Evolutionary conservation across 2,888 invertebrate genomes (phyloP).

Genomic region (Chymomyza caudatula): DNA sequence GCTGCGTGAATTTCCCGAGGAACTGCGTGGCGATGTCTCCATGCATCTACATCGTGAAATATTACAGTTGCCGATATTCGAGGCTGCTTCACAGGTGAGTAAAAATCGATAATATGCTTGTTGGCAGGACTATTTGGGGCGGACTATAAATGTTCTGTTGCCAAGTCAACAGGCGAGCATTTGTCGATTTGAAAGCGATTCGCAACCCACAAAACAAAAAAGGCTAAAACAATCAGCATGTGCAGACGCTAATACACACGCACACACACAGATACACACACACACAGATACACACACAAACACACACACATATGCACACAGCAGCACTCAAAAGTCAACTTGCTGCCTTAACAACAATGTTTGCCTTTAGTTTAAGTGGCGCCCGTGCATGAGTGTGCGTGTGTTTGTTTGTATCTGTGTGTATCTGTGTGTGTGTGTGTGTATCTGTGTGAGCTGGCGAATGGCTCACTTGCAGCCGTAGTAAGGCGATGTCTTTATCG

Average conservation of each 20-base stretch:
- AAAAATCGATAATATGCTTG: constrained; percentile 6
- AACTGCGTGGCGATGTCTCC: constrained; percentile 95
- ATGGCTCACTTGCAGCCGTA: background rate
- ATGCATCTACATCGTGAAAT: constrained; percentile 97
- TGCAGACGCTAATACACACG: background rate
- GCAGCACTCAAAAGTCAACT: constrained; percentile 60
- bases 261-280: background rate
- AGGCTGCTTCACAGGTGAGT: constrained; percentile 88
- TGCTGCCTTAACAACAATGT: constrained; percentile 40
- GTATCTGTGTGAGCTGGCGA: background rate
- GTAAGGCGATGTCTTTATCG: background rate
- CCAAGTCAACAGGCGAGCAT: constrained; percentile 10
- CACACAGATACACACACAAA: background rate
- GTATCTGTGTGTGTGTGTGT: background rate
- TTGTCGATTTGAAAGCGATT: constrained; percentile 51
- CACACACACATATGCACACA: background rate
- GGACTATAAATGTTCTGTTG: background rate
- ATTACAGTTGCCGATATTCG: constrained; percentile 95
- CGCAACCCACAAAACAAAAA: constrained; percentile 40
- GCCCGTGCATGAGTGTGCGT: background rate
- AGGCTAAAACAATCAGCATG: background rate
- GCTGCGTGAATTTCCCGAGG: constrained; percentile 96
- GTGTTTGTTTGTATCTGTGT: background rate
- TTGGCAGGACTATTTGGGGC: constrained; percentile 1
- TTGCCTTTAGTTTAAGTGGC: constrained; percentile 3